Conservation (phyloP, 1,140 invertebrate genomes). For the Bombus confusus region DNA sequence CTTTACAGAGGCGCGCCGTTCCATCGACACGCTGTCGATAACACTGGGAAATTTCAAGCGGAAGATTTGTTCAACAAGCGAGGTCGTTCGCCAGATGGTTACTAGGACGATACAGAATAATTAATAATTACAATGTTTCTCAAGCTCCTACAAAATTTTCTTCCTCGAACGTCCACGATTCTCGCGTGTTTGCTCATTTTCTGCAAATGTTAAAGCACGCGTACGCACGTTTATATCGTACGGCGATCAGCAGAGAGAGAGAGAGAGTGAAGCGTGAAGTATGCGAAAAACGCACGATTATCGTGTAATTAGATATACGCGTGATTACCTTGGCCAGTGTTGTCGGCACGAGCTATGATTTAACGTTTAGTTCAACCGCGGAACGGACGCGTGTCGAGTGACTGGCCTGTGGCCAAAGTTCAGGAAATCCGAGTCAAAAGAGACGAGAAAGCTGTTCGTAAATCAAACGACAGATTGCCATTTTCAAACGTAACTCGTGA, state of each 20-base stretch:
- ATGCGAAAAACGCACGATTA: conserved; percentile 18
- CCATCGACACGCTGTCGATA: too few species aligned
- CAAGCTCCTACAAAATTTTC: too few species aligned
- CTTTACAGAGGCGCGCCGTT: too few species aligned
- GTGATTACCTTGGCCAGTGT: neutral
- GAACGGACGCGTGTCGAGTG: neutral
- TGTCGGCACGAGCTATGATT: conserved; percentile 8
- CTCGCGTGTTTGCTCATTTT: too few species aligned
- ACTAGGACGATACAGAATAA: too few species aligned
- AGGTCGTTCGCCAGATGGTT: too few species aligned
- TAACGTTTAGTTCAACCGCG: conserved; percentile 35
- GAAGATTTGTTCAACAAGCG: too few species aligned
- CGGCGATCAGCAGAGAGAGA: neutral
- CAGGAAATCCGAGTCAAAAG: neutral
- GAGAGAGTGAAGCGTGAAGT: conserved; percentile 1
- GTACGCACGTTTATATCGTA: neutral
- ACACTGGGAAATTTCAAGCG: too few species aligned
- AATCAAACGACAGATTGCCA: neutral
- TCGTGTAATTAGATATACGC: neutral
- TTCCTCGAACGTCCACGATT: too few species aligned
- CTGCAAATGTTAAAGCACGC: too few species aligned
- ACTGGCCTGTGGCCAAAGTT: neutral
- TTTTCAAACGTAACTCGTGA: neutral
- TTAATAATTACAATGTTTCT: too few species aligned
- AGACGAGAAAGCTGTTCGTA: neutral